A percentile compares a stretch with the other conserved stretches of the same genome.
Evolutionary conservation across 2,888 invertebrate genomes (phyloP).

Genomic region (Adelphocoris suturalis): DNA sequence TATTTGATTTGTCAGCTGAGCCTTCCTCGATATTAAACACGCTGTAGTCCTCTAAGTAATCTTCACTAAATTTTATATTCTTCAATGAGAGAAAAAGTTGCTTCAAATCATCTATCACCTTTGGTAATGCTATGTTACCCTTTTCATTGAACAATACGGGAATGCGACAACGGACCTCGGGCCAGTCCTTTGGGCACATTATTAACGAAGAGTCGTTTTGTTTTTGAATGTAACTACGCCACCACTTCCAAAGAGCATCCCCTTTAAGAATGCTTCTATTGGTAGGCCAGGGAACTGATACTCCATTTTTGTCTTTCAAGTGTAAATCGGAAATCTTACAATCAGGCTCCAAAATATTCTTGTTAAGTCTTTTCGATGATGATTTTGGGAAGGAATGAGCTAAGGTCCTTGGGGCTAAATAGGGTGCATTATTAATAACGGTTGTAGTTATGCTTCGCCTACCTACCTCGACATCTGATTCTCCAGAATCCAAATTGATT

Average conservation of each 20-base stretch:
- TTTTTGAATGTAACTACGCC: slow-evolving; percentile 33
- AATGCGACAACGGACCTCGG: neutral
- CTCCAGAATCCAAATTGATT: neutral
- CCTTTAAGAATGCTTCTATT: neutral
- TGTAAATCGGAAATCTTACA: neutral
- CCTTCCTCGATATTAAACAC: neutral
- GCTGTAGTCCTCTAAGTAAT: neutral
- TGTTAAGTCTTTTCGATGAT: neutral
- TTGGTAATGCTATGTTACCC: slow-evolving; percentile 32
- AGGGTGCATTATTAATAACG: neutral
- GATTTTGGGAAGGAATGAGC: neutral
- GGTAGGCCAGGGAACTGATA: slow-evolving; percentile 3
- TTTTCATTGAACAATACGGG: neutral
- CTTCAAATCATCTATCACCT: slow-evolving; percentile 27
- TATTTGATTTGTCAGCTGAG: neutral
- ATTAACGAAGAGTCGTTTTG: neutral
- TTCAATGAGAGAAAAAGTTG: neutral
- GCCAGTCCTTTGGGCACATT: neutral
- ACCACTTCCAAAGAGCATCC: slow-evolving; percentile 46
- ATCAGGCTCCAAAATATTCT: neutral
- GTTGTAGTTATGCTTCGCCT: neutral
- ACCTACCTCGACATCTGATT: neutral
- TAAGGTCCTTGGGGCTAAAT: neutral
- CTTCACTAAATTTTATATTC: neutral
- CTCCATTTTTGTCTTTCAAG: slow-evolving; percentile 17